Base-by-base conservation (phyloP, 2,888 invertebrate species). In the Nematopogon swammerdamellus region DNA sequence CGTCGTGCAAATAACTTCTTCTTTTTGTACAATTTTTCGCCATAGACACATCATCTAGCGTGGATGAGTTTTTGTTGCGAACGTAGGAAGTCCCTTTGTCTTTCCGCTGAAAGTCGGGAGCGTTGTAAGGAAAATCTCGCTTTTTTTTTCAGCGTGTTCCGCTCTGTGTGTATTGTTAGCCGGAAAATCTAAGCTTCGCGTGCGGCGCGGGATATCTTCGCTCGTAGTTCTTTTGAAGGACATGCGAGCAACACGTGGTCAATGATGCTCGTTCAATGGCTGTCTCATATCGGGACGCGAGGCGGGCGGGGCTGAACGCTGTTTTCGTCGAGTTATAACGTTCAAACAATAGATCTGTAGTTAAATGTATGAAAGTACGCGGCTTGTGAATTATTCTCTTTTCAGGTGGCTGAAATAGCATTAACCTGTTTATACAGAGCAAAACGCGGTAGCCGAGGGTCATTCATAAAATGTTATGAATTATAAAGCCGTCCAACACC, bases 21-120 rank as follows among this genome's bases (percentile, higher is more conserved):
- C 55, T 56, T 63, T 70, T 72, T 77, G 73, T 70, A 66, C 70
- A 72, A 73, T 74, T 72, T 71, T 72, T 72, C 72, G 70, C 74
- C 72, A 77, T 77, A 77, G 75, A 76, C 75, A 73, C 68, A 75
- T 75, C 74, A 75, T 76, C 70, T 72, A 70, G 72, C 73, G 70
- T 68, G 72, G 71, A 73, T 72, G 74, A 76, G 76, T 77, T 76
- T 76, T 77, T 75, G 75, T 74, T 72, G 68, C 68, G 63, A n/a
- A 71, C 64, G 72, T 65, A 73, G 73, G 72, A 72, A 72, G 72
- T 70, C 64, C 65, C 70, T 75, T 79, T 79, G 77, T 77, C 66
- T 72, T 62, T 59, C 64, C 65, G 70, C 70, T 72, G 74, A 75
- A 75, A 73, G 74, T 74, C 70, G 71, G n/a, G n/a, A n/a, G n/a